Base-by-base conservation (phyloP, 2,113 vertebrate genomes). In the Sminthopsis crassicaudata region DNA sequence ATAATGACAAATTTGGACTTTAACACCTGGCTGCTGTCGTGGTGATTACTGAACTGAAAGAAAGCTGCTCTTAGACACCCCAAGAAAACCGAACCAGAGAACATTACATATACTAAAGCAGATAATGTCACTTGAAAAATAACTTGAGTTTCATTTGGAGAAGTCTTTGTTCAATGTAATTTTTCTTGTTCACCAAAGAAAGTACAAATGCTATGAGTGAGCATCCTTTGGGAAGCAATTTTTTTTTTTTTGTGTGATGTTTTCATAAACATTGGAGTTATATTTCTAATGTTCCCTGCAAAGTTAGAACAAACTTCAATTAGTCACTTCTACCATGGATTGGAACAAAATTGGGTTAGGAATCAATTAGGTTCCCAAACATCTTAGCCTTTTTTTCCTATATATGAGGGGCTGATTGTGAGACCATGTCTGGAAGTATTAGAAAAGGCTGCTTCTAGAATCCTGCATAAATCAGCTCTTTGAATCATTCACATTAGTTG, bases 201-300 rank as follows among this genome's bases (percentile, higher is more conserved):
- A 89, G 53, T 14, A 53, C 42, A 55, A 22, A 2, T 51, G 22
- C 8, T 8, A 4, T 55, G 3, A 93, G 26, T 48, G 48, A 48
- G 48, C 46, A 51, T 48, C 4, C 12, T 90, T 27, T 25, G 10
- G 54, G 11, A 27, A 52, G 27, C 1, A 25, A 25, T 90, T 89
- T 95, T 26, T 84, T 42, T 23, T 42, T 14, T 67, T 48, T 4
- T 48, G 2, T 55, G 54, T 93, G 53, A 90, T 91, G 91, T 42
- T 90, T 22, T 1, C 1, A 51, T 11, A 46, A 55, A n/a, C 46
- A 12, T 9, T 46, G 90, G 92, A 30, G 88, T 88, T 46, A 60
- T 53, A 67, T 90, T 94, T 96, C 14, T n/a, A 51, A 0, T 93
- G 53, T n/a, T 91, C 90, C 48, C 53, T 90, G 50, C 26, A 90